These are phyloP conservation scores for Drosophila koepferae DNA, from an alignment of 2,888 invertebrate genomes.

Conservation along the genomic window DNA sequence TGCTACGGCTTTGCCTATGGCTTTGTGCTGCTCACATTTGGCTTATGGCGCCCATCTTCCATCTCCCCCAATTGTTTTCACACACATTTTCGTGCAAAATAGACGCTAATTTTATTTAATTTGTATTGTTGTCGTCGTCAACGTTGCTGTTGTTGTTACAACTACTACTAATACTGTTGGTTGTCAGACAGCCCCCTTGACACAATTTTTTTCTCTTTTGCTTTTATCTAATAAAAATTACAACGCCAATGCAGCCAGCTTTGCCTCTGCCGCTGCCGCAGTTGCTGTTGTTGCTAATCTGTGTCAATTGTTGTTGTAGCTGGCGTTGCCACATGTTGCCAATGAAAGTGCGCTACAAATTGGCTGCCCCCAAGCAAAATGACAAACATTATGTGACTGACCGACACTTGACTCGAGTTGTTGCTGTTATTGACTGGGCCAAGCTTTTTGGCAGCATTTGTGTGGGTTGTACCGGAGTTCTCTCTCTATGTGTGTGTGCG, in stretches of 20 bases:
- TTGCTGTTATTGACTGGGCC: constrained; percentile 32
- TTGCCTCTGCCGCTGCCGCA: background rate
- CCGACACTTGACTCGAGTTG: constrained; percentile 30
- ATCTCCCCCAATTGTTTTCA: constrained; percentile 48
- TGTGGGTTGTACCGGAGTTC: constrained; percentile 45
- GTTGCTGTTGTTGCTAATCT: constrained; percentile 42
- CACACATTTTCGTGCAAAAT: constrained; percentile 70
- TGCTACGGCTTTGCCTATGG: constrained; percentile 35
- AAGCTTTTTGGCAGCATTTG: constrained; percentile 33
- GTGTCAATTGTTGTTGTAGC: constrained; percentile 53
- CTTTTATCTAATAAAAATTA: constrained; percentile 68
- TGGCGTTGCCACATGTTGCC: constrained; percentile 57
- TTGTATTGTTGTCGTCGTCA: constrained; percentile 46
- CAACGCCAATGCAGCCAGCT: constrained; percentile 56
- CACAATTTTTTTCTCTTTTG: constrained; percentile 72
- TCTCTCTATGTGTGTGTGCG: constrained; percentile 16
- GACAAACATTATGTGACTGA: constrained; percentile 59
- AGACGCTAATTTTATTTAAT: constrained; percentile 77
- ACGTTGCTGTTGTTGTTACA: constrained; percentile 23
- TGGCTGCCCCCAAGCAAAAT: constrained; percentile 51
- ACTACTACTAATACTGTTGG: constrained; percentile 18
- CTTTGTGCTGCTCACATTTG: constrained; percentile 32
- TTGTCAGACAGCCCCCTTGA: constrained; percentile 74
- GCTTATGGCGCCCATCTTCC: constrained; percentile 40
- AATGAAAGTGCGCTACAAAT: constrained; percentile 63